Base-by-base conservation (phyloP, 2,797 vertebrate genomes). In the Chrysocyon brachyurus region DNA sequence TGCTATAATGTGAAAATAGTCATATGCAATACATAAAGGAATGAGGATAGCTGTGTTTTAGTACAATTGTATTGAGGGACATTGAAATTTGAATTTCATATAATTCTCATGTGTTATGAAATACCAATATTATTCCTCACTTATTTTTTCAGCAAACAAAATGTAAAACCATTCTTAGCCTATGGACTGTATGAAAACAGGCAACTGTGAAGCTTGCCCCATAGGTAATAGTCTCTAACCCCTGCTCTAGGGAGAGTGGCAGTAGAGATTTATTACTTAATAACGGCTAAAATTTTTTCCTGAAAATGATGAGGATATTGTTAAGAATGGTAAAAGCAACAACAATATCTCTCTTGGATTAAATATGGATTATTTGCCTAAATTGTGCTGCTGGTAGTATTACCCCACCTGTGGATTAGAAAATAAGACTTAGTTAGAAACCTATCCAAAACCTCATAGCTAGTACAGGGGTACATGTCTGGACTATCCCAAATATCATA, bases 391-490 rank as follows among this genome's bases (percentile, higher is more conserved):
- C 9, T 36, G 79, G 79, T 9, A 10, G n/a, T 33, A 72, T 36
- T 36, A n/a, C 5, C 5, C 0, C 0, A 24, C 6, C 85, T 52
- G 9, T 8, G 9, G 24, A 57, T 16, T 52, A 57, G 12, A 33
- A 81, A 87, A 56, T 19, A 40, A 87, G 49, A 12, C 12, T 5
- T 56, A 12, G 19, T 86, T 73, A 73, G 59, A 78, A 86, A 17
- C 22, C 54, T 22, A 28, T 19, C 28, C 9, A 61, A 40, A 33
- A 26, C 14, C 57, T 46, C 14, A 26, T 2, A 88, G 26, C 5
- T 56, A 36, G 40, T 24, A 14, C 2, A 9, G 26, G 17, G 19
- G 21, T 40, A 15, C 6, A 2, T 28, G 2, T 40, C n/a, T 28
- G 68, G 56, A 46, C 5, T 54, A n/a, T 57, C 31, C 70, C 64